Evolutionary conservation across 2,888 invertebrate genomes (phyloP), one percentile per base, ranked within the genome.

Genomic region (Diarsia rubi): DNA sequence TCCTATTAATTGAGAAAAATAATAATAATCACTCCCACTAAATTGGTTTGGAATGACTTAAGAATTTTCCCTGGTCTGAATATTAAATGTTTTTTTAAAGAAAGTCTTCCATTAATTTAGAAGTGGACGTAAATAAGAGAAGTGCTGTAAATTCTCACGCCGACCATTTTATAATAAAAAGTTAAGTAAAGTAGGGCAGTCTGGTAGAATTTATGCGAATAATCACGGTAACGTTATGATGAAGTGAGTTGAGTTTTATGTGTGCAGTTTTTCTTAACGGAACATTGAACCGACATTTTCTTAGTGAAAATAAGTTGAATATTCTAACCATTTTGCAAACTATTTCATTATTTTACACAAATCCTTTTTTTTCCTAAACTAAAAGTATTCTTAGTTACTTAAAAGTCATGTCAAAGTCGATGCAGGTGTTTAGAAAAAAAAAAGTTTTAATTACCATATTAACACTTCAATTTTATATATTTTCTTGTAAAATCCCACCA

Each of bases 1-100:
- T 73, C 69, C 76, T 88, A 88, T 92, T 94, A 94, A 95, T 94
- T 95, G 92, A 92, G 91, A 94, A 94, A 94, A 94, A 94, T 93
- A 94, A 94, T 93, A 94, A 94, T 93, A 94, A 92, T 93, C 90
- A 89, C 89, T 86, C 85, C 71, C 86, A 85, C 85, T 81, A 85
- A 91, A 92, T 90, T 88, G 87, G 82, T 86, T 86, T 81, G 89
- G 89, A 93, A 92, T 90, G 90, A 90, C 90, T 91, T 84, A 87
- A 89, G 91, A 89, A 90, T 89, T 90, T 84, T 90, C 81, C 91
- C 89, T 89, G 91, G 86, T 88, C 84, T 80, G 92, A 93, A 93
- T 93, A 88, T 88, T 88, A 88, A 89, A 90, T 90, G 86, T 82
- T 70, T 68, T 71, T 57, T 67, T 44, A 67, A 75, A 78, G 77